phyloP scores from a whole-genome alignment of 1,140 invertebrate species.

The Lasaia peninsularis region DNA sequence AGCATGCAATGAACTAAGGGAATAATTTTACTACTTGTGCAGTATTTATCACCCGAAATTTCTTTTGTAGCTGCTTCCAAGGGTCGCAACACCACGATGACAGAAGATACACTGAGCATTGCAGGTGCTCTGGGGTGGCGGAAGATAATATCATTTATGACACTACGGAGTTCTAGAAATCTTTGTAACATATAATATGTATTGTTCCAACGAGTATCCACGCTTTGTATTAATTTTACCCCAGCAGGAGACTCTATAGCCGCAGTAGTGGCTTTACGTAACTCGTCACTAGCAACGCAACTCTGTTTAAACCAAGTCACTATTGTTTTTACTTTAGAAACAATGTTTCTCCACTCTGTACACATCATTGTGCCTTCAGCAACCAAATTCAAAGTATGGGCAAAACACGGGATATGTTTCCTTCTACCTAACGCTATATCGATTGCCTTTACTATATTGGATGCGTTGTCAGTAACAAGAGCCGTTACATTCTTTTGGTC shows the following conservation, averaged over 20 bases:
- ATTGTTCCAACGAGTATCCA: neutral
- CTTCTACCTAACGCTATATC: neutral
- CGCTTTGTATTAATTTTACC: neutral
- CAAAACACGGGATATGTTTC: neutral
- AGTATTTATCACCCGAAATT: conserved; percentile 61
- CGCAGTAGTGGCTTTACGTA: neutral
- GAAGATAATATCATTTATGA: neutral
- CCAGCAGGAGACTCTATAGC: too few species aligned
- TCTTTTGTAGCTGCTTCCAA: conserved; percentile 57
- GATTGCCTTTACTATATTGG: neutral
- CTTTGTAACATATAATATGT: conserved; percentile 1
- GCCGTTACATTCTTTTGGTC: neutral
- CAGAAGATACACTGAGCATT: conserved; percentile 44
- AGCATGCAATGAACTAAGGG: conserved; percentile 53
- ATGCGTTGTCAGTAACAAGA: neutral
- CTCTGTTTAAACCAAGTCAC: neutral
- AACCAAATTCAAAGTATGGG: neutral
- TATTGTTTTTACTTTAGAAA: neutral
- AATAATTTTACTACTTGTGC: conserved; percentile 58
- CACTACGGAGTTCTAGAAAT: conserved; percentile 24
- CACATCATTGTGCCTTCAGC: neutral
- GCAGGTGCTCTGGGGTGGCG: conserved; percentile 34
- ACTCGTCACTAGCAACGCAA: neutral
- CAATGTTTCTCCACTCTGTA: neutral
- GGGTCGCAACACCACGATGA: conserved; percentile 43